Conservation (phyloP, 30 jellyfish, hydroid and myxozoan genomes). For the Euphysa ruthae region DNA sequence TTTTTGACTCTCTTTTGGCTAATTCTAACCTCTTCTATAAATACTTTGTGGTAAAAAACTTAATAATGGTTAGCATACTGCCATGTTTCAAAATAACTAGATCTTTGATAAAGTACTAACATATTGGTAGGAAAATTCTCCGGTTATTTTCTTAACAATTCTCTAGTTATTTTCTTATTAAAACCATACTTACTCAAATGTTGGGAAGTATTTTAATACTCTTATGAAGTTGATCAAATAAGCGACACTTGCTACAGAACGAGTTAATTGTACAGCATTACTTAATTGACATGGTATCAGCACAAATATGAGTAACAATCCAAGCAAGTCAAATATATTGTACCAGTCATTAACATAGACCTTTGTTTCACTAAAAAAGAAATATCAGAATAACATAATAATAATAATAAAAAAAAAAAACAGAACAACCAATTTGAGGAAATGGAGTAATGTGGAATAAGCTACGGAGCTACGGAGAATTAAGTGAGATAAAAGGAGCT, state of each 20-base stretch:
- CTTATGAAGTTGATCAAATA: constrained; percentile 60
- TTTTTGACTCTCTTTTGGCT: too few relatives aligned
- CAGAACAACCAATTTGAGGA: not conserved
- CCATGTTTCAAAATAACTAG: too few relatives aligned
- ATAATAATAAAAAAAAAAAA: not conserved
- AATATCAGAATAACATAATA: not conserved
- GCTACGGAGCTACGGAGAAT: not conserved
- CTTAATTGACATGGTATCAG: constrained; percentile 29
- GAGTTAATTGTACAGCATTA: not conserved
- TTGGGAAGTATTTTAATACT: constrained; percentile 57
- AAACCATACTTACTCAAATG: constrained; percentile 86
- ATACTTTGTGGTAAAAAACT: too few relatives aligned
- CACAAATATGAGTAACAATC: constrained; percentile 37
- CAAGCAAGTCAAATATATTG: constrained; percentile 46
- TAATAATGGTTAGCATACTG: too few relatives aligned
- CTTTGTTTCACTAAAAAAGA: constrained; percentile 23
- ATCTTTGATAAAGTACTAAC: too few relatives aligned
- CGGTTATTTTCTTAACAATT: too few relatives aligned
- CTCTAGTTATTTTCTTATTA: too few relatives aligned
- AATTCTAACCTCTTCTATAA: too few relatives aligned
- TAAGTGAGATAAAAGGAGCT: not conserved
- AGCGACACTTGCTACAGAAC: constrained; percentile 50
- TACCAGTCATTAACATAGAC: constrained; percentile 22
- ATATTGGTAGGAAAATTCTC: too few relatives aligned
- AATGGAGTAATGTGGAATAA: not conserved